These are phyloP conservation scores for Cassiopea andromeda DNA, from an alignment of 30 jellyfish, hydroid and myxozoan genomes.

Conservation along the genomic window DNA sequence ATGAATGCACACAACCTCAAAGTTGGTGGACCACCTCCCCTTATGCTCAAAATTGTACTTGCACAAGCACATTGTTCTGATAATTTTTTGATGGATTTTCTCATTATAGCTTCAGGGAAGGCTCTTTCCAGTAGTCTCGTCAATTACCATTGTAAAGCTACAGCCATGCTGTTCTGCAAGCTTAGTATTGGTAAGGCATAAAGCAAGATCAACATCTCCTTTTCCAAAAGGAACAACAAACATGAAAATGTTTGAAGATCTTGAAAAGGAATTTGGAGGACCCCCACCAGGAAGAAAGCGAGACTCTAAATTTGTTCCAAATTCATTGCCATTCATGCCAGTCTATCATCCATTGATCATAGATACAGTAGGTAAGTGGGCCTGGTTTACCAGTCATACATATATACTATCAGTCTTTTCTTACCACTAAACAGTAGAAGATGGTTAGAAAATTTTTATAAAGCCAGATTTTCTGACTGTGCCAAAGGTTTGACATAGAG, in stretches of 20 bases:
- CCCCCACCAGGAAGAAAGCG: slow-evolving; percentile 47
- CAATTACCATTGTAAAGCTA: background rate
- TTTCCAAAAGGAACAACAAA: slow-evolving; percentile 16
- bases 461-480: too few species aligned
- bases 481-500: too few species aligned
- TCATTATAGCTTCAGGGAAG: background rate
- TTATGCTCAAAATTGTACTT: too few species aligned
- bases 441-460: too few species aligned
- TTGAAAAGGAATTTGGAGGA: slow-evolving; percentile 62
- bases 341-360: slow-evolving; percentile 39
- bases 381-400: background rate
- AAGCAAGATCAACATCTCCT: slow-evolving; percentile 31
- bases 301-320: slow-evolving; percentile 23
- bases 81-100: too few species aligned
- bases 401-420: background rate
- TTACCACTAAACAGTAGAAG: background rate
- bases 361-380: slow-evolving; percentile 60
- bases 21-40: too few species aligned
- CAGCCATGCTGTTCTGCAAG: slow-evolving; percentile 8
- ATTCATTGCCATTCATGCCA: slow-evolving; percentile 45
- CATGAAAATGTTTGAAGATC: slow-evolving; percentile 43
- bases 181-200: slow-evolving; percentile 20
- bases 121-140: background rate
- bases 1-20: too few species aligned
- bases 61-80: too few species aligned